Percentiles rank a stretch among this genome's conserved stretches.
These are phyloP conservation scores for Megaustenia siamemsis DNA, from an alignment of 2,888 invertebrate genomes.

Conservation along the genomic window DNA sequence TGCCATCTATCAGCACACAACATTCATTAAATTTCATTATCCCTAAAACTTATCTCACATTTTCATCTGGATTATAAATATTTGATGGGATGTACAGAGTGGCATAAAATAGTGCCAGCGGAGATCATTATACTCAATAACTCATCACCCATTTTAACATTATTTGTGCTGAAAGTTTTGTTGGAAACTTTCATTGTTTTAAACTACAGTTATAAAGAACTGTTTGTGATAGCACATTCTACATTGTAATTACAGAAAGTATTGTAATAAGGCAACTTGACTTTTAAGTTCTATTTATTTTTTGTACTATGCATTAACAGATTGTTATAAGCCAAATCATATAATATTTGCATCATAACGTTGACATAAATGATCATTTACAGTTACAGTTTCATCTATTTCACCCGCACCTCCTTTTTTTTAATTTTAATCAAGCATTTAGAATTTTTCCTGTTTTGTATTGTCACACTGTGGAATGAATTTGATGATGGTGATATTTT, in stretches of 20 bases:
- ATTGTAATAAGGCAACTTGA: slow-evolving; percentile 44
- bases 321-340: slow-evolving; percentile 31
- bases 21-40: slow-evolving; percentile 26
- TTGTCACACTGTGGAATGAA: neutral
- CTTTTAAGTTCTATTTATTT: slow-evolving; percentile 15
- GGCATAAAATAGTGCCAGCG: neutral
- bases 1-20: slow-evolving; percentile 34
- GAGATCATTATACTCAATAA: slow-evolving; percentile 8
- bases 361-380: slow-evolving; percentile 33
- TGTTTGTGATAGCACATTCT: slow-evolving; percentile 57
- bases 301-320: slow-evolving; percentile 44
- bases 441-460: slow-evolving; percentile 9
- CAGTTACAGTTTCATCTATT: neutral
- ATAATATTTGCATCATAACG: slow-evolving; percentile 36
- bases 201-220: slow-evolving; percentile 53
- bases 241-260: slow-evolving; percentile 55
- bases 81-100: slow-evolving; percentile 6
- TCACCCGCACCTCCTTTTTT: neutral
- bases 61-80: slow-evolving; percentile 13
- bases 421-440: neutral
- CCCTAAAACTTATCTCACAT: slow-evolving; percentile 25
- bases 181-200: slow-evolving; percentile 54
- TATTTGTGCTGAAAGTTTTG: slow-evolving; percentile 41
- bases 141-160: slow-evolving; percentile 22
- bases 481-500: slow-evolving; percentile 6